phyloP scores from a whole-genome alignment of 2,888 invertebrate species.

The Ornithoptera alexandrae region DNA sequence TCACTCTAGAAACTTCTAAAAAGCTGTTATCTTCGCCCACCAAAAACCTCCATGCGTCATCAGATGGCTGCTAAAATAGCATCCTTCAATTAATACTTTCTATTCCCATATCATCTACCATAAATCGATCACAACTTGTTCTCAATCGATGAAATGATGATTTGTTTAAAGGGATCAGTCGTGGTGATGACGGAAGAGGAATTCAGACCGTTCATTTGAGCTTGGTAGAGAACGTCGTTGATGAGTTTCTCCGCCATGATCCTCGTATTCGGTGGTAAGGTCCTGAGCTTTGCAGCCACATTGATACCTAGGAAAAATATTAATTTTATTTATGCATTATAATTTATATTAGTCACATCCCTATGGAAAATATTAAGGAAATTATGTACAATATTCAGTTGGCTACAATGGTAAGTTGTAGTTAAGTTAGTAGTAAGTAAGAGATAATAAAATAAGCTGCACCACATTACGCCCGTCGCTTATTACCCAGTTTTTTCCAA shows the following conservation, averaged over 20 bases:
- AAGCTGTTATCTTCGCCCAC: background rate
- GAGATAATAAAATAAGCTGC: too few species aligned
- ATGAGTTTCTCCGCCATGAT: slow-evolving; percentile 70
- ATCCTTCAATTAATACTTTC: background rate
- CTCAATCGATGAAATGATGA: slow-evolving; percentile 4
- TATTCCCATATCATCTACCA: background rate
- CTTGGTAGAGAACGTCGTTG: slow-evolving; percentile 68
- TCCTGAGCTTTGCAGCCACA: slow-evolving; percentile 69
- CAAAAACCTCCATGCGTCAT: background rate
- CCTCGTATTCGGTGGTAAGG: slow-evolving; percentile 58
- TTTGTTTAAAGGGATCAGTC: slow-evolving; percentile 36
- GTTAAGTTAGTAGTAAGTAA: too few species aligned
- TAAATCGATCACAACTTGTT: background rate
- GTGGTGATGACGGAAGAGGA: slow-evolving; percentile 52
- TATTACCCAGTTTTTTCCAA: too few species aligned
- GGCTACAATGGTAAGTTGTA: too few species aligned
- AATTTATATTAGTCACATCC: too few species aligned
- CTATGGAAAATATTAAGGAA: too few species aligned
- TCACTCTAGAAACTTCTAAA: too few species aligned
- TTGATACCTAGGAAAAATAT: slow-evolving; percentile 60
- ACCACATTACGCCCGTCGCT: too few species aligned
- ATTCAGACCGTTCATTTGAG: slow-evolving; percentile 60
- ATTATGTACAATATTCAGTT: too few species aligned
- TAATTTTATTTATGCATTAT: background rate
- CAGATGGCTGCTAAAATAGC: background rate